Percentiles rank a stretch among this genome's conserved stretches.
phyloP scores from a whole-genome alignment of 1,140 invertebrate genomes.

The Drosophila parabipectinata region DNA sequence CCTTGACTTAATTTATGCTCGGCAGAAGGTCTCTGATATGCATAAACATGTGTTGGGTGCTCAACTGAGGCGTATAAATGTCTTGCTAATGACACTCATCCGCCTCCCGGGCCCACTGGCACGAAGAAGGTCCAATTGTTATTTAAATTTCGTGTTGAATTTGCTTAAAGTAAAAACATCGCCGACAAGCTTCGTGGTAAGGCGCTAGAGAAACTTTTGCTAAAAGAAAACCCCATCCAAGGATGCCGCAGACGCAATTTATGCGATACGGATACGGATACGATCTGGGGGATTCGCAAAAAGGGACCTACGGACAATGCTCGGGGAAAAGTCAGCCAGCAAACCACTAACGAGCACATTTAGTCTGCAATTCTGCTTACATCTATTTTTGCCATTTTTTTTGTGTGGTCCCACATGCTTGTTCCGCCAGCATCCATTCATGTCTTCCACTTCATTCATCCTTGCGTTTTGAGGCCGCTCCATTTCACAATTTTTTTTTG shows the following conservation, averaged over 20 bases:
- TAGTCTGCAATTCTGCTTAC: slow-evolving; percentile 25
- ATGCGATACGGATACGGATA: slow-evolving; percentile 45
- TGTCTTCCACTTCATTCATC: slow-evolving; percentile 65
- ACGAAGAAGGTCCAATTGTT: slow-evolving; percentile 41
- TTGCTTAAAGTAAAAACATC: slow-evolving; percentile 40
- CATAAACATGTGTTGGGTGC: slow-evolving; percentile 43
- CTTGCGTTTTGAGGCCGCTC: slow-evolving; percentile 14
- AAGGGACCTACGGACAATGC: slow-evolving; percentile 24
- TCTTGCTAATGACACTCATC: slow-evolving; percentile 54
- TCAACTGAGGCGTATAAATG: slow-evolving; percentile 52
- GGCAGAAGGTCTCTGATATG: slow-evolving; percentile 47
- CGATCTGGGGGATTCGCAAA: slow-evolving; percentile 13
- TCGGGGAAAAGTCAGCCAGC: slow-evolving; percentile 32
- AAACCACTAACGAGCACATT: slow-evolving; percentile 68
- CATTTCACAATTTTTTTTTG: slow-evolving; percentile 14
- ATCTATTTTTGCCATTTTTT: slow-evolving; percentile 2
- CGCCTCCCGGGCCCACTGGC: slow-evolving; percentile 4
- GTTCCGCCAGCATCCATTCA: slow-evolving; percentile 49
- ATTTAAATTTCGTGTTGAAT: slow-evolving; percentile 56
- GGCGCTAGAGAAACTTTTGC: slow-evolving; percentile 16
- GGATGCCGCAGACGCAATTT: slow-evolving; percentile 16
- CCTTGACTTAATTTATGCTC: slow-evolving; percentile 58
- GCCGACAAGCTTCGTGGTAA: slow-evolving; percentile 15
- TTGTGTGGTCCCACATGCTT: slow-evolving; percentile 17
- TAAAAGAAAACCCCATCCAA: not conserved